Conservation (phyloP, 1,140 invertebrate species). For the Drosophila trapezifrons region DNA sequence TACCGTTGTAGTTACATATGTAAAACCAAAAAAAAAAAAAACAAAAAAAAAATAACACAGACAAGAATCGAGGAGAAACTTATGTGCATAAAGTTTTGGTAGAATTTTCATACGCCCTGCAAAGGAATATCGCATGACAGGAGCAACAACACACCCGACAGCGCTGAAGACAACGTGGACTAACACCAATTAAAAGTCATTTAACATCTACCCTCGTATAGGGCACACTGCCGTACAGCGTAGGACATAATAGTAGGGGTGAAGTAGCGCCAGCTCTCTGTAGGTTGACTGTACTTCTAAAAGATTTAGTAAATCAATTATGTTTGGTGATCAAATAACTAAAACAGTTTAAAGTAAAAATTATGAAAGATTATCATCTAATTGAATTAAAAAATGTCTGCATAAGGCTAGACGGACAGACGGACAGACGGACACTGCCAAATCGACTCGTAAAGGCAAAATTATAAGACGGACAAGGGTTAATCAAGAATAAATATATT, state of each 20-base stretch:
- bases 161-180: slow-evolving; percentile 57
- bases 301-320: too few species aligned
- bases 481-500: too few species aligned
- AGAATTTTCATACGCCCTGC: slow-evolving; percentile 48
- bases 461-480: too few species aligned
- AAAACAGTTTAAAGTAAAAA: too few species aligned
- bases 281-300: too few species aligned
- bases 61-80: slow-evolving; percentile 58
- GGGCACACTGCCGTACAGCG: neutral
- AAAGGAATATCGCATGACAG: slow-evolving; percentile 65
- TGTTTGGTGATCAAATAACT: too few species aligned
- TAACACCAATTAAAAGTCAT: slow-evolving; percentile 81
- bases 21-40: slow-evolving; percentile 36
- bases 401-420: too few species aligned
- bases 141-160: slow-evolving; percentile 33
- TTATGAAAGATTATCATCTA: too few species aligned
- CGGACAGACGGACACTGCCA: too few species aligned
- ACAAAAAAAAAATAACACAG: slow-evolving; percentile 24
- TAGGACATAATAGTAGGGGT: neutral
- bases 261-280: too few species aligned
- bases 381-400: too few species aligned
- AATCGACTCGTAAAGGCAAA: too few species aligned
- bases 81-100: slow-evolving; percentile 63
- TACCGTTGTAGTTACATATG: slow-evolving; percentile 41
- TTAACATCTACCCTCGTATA: slow-evolving; percentile 58